Evolutionary conservation across 2,113 vertebrate species (phyloP).

Genomic region (Fukomys damarensis): DNA sequence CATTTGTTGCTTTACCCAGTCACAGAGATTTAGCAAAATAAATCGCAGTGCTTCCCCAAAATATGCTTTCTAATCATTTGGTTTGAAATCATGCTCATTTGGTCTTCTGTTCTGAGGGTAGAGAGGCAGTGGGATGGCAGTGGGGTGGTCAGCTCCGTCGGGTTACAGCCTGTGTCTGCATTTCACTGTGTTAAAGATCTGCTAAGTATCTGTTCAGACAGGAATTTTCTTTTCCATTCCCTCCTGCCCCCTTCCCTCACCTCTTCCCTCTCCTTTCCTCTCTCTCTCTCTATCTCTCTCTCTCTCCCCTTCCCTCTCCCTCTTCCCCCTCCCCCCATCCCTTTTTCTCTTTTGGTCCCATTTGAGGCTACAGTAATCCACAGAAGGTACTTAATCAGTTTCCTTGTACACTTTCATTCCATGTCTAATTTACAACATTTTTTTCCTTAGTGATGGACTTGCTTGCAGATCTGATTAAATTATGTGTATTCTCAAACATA

Average conservation of each 20-base stretch:
- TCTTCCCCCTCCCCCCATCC: too few species aligned
- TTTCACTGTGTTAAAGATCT: not conserved
- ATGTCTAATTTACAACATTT: not conserved
- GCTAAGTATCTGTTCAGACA: not conserved
- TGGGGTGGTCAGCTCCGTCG: not conserved
- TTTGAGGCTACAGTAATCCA: not conserved
- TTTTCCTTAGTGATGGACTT: not conserved
- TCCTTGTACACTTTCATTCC: not conserved
- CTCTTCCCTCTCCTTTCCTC: accelerated
- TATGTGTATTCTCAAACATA: not conserved
- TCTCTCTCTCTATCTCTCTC: not conserved
- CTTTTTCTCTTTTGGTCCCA: too few species aligned
- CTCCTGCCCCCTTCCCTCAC: too few species aligned
- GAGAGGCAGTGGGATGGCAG: not conserved
- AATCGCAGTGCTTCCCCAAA: not conserved
- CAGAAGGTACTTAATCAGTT: not conserved
- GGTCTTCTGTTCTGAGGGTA: not conserved
- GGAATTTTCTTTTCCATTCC: not conserved
- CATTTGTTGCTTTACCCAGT: not conserved
- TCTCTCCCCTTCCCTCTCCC: not conserved
- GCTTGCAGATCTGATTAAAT: not conserved
- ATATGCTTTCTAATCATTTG: not conserved
- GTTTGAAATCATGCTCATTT: not conserved
- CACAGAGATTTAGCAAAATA: not conserved
- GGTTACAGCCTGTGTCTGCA: not conserved